Conservation (phyloP, 2,797 vertebrate genomes). For the Eulemur mongoz region DNA sequence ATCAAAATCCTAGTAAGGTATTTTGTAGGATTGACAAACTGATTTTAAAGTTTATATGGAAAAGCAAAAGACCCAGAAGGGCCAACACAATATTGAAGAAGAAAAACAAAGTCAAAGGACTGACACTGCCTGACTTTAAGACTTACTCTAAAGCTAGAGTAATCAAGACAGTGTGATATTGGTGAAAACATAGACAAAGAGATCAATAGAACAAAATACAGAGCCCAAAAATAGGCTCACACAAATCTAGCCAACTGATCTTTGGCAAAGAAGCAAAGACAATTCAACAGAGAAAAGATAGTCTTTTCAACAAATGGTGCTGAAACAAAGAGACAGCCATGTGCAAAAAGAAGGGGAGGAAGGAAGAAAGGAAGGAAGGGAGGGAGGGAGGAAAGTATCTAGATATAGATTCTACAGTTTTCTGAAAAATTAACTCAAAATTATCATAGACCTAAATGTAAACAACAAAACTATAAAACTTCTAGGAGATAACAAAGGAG, state of each 20-base stretch:
- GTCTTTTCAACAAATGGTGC: neutral
- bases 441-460: neutral
- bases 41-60: conserved; percentile 25
- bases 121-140: neutral
- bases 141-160: neutral
- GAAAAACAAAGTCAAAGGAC: neutral
- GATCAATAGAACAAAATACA: neutral
- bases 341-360: neutral
- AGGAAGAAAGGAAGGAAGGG: too few relatives aligned
- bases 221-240: neutral
- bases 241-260: neutral
- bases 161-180: neutral
- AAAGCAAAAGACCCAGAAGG: neutral
- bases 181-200: neutral
- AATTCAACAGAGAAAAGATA: neutral
- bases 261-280: conserved; percentile 12
- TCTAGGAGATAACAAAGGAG: neutral
- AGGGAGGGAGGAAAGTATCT: neutral
- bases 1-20: neutral
- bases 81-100: neutral
- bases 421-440: neutral
- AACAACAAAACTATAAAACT: neutral
- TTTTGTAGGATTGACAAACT: neutral
- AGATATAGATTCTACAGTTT: neutral
- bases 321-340: neutral